Evolutionary conservation across 2,113 vertebrate genomes (phyloP).

Genomic region (Brachypodius melanocephalos): DNA sequence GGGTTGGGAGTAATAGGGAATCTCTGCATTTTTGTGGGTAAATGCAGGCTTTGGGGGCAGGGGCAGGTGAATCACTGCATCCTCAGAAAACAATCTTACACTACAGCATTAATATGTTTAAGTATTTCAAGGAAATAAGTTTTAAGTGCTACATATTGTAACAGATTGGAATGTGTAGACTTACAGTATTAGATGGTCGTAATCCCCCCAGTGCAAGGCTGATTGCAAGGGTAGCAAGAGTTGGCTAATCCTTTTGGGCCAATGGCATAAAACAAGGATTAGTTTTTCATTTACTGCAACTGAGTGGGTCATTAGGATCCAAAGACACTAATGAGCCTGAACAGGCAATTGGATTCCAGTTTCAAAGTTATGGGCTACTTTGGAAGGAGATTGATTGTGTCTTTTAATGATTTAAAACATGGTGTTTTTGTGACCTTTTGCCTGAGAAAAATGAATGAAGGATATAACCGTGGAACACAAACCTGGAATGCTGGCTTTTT

Average conservation of each 20-base stretch:
- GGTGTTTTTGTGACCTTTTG: neutral
- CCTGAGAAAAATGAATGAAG: slow-evolving; percentile 3
- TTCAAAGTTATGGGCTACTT: slow-evolving; percentile 39
- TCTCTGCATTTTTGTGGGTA: neutral
- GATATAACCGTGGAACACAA: neutral
- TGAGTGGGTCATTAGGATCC: slow-evolving; percentile 67
- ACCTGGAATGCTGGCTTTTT: slow-evolving; percentile 46
- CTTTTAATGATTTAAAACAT: slow-evolving; percentile 36
- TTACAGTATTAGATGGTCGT: slow-evolving; percentile 62
- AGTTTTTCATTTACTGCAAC: slow-evolving; percentile 69
- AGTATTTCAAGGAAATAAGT: slow-evolving; percentile 57
- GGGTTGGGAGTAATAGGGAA: neutral
- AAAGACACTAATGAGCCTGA: slow-evolving; percentile 68
- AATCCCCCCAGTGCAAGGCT: slow-evolving; percentile 44
- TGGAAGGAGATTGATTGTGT: slow-evolving; percentile 13
- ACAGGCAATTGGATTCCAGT: slow-evolving; percentile 62
- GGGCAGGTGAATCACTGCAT: neutral
- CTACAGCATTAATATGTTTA: slow-evolving; percentile 35
- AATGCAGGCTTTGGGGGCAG: neutral
- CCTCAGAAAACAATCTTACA: slow-evolving; percentile 17
- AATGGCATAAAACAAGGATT: slow-evolving; percentile 71
- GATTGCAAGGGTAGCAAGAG: slow-evolving; percentile 59
- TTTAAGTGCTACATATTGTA: slow-evolving; percentile 63
- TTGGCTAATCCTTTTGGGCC: slow-evolving; percentile 65
- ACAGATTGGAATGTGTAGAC: slow-evolving; percentile 68